Conservation (phyloP, 2,113 vertebrate genomes). For the Chaetops frenatus region DNA sequence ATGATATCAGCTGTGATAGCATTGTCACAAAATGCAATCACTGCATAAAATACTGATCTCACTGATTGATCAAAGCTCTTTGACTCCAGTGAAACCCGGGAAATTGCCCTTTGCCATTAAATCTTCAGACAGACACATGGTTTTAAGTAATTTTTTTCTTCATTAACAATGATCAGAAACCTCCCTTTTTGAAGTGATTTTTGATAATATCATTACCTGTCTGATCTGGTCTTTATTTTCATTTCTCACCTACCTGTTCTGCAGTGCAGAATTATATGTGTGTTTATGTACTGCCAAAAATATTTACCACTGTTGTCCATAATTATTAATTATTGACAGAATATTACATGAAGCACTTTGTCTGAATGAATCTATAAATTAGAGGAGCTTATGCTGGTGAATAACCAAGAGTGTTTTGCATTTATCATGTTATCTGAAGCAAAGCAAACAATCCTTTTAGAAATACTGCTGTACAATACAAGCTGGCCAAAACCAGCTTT, state of each 20-base stretch:
- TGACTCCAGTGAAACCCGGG: not conserved
- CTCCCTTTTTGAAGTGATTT: not conserved
- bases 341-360: slow-evolving; percentile 8
- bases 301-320: not conserved
- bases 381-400: not conserved
- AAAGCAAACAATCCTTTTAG: not conserved
- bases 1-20: not conserved
- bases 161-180: not conserved
- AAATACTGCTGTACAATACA: slow-evolving; percentile 3
- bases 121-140: not conserved
- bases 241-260: not conserved
- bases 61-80: not conserved
- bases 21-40: not conserved
- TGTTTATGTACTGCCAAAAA: not conserved
- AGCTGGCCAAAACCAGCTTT: slow-evolving; percentile 6
- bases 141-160: not conserved
- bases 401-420: not conserved
- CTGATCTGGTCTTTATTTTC: not conserved
- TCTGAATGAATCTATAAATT: not conserved
- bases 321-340: slow-evolving; percentile 24
- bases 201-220: not conserved
- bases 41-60: not conserved
- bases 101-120: not conserved
- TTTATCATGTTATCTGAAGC: not conserved
- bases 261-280: not conserved